Base-by-base conservation (phyloP, 1,140 invertebrate genomes). In the Neotoxoptera formosana region DNA sequence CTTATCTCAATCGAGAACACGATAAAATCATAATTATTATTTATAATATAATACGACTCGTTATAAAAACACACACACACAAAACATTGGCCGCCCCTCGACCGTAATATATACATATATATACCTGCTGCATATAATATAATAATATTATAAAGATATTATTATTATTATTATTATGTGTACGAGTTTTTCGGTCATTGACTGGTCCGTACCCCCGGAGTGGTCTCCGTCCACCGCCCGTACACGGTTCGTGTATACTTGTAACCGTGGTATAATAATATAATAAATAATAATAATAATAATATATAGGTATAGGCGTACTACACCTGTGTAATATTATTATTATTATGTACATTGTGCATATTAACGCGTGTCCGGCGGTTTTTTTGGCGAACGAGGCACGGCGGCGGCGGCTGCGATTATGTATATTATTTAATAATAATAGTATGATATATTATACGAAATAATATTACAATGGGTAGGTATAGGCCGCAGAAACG, bases 141-240 rank as follows among this genome's bases (percentile, higher is more conserved):
- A 25, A 25, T 60, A n/a, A 67, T n/a, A 76, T 17, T 76, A 76
- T 76, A 76, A 76, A 76, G 60, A 76, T 76, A 76, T 76, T 76
- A 76, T 76, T 67, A 67, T 67, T 67, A n/a, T 67, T 76, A 76
- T 76, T 76, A 34, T n/a, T 4, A 41, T 76, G 30, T n/a, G 60
- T 41, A 84, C 83, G 83, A 41, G 36, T 87, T 87, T 48, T 48
- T 87, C 86, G 86, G 86, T 87, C 86, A 87, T 87, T 87, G 86
- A 87, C 86, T 87, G 86, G 47, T 51, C 86, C 47, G 14, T 47
- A 48, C 86, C 86, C 47, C 45, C 14, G 30, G 47, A 25, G 45
- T 47, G 23, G 11, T 45, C 81, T 84, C 23, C 45, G 14, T 48
- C 20, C 41, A 8, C 25, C 30, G 14, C 47, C 45, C n/a, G 9